Evolutionary conservation across 2,113 vertebrate species (phyloP).

Genomic region (Psilopogon haemacephalus): DNA sequence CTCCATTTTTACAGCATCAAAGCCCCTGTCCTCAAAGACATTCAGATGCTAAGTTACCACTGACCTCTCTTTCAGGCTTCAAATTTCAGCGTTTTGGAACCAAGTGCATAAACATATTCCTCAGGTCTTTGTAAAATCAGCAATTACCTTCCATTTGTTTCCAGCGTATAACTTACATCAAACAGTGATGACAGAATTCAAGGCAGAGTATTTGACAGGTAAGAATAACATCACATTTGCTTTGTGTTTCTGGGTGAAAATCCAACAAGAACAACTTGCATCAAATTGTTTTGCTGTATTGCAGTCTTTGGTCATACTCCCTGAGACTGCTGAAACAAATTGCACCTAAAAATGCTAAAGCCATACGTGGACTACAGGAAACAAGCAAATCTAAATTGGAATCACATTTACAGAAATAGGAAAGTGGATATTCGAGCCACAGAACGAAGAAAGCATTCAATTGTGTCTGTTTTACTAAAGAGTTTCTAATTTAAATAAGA

Average conservation of each 20-base stretch:
- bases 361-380: neutral
- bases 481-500: neutral
- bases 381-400: neutral
- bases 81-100: neutral
- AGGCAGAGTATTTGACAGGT: neutral
- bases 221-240: neutral
- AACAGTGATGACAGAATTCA: slow-evolving; percentile 28
- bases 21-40: neutral
- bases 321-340: neutral
- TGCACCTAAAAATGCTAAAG: neutral
- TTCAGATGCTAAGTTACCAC: slow-evolving; percentile 8
- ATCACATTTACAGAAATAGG: neutral
- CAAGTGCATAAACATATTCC: neutral
- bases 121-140: slow-evolving; percentile 2
- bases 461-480: neutral
- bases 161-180: neutral
- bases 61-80: slow-evolving; percentile 2
- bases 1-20: neutral
- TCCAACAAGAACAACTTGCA: neutral
- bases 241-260: slow-evolving; percentile 24
- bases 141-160: neutral
- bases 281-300: neutral
- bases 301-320: neutral
- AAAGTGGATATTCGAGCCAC: neutral
- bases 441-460: neutral